Percentiles rank a stretch among this genome's conserved stretches.
phyloP scores from a whole-genome alignment of 1,140 invertebrate species.

The Aricia agestis region DNA sequence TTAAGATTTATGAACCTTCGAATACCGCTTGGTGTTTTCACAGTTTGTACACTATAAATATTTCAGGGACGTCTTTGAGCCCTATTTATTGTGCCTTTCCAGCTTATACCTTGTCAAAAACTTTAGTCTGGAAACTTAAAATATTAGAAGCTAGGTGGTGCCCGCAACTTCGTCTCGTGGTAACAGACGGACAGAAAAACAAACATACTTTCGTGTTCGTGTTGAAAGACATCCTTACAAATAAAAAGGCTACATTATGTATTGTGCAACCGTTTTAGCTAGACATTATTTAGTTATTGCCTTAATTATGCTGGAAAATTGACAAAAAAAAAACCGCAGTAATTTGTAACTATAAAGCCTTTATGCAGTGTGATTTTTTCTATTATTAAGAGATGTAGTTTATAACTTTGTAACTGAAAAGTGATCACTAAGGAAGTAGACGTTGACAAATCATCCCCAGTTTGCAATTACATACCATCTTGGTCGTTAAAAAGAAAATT shows the following conservation, averaged over 20 bases:
- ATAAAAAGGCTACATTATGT: too few relatives aligned
- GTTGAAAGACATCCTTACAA: too few relatives aligned
- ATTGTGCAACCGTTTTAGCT: too few relatives aligned
- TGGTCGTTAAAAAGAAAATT: slow-evolving; percentile 1
- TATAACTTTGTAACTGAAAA: not conserved
- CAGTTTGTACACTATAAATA: not conserved
- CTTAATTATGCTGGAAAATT: too few relatives aligned
- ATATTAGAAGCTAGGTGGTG: not conserved
- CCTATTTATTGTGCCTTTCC: not conserved
- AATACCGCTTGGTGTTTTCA: not conserved
- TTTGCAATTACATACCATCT: not conserved
- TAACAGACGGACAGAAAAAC: too few relatives aligned
- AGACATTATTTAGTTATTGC: too few relatives aligned
- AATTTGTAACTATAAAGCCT: too few relatives aligned
- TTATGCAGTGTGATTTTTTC: too few relatives aligned
- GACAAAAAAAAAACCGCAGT: too few relatives aligned
- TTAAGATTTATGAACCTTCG: not conserved
- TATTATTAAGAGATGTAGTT: not conserved
- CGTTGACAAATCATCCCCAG: not conserved
- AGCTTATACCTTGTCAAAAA: not conserved
- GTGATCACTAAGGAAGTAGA: not conserved
- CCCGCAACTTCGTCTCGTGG: not conserved
- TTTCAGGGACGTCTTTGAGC: not conserved
- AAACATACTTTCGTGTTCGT: too few relatives aligned
- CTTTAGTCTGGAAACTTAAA: not conserved